phyloP scores from a whole-genome alignment of 2,888 invertebrate species.

The Glaucopsyche alexis region DNA sequence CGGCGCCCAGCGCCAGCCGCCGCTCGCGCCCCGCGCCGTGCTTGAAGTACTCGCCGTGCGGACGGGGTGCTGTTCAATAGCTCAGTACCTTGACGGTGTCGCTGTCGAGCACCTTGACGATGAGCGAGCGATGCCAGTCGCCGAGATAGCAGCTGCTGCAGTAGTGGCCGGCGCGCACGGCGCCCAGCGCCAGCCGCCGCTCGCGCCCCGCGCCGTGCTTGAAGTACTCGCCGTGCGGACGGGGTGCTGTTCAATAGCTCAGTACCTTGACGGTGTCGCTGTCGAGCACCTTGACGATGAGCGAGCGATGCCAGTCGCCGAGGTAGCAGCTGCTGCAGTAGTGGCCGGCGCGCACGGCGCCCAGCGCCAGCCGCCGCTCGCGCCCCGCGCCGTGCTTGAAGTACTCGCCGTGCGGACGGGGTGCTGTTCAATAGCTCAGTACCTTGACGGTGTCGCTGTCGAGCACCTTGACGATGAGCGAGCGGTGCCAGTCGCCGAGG shows the following conservation, averaged over 20 bases:
- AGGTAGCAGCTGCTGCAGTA: constrained; percentile 70
- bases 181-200: constrained; percentile 57
- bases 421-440: too few relatives aligned
- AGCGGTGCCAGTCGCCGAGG: too few relatives aligned
- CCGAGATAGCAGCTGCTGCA: constrained; percentile 64
- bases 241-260: too few relatives aligned
- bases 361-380: constrained; percentile 52
- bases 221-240: constrained; percentile 65
- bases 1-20: too few relatives aligned
- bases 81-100: too few relatives aligned
- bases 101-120: too few relatives aligned
- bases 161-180: constrained; percentile 69
- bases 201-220: constrained; percentile 47
- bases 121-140: constrained; percentile 78
- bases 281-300: constrained; percentile 71
- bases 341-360: constrained; percentile 66
- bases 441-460: too few relatives aligned
- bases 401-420: constrained; percentile 62
- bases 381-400: constrained; percentile 52
- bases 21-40: too few relatives aligned
- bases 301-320: constrained; percentile 74
- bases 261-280: constrained; percentile 58
- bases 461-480: too few relatives aligned
- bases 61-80: too few relatives aligned
- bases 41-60: too few relatives aligned